A percentile compares a stretch with the other conserved stretches of the same genome.
phyloP scores from a whole-genome alignment of 2,113 vertebrate species.

The Corapipo altera region DNA sequence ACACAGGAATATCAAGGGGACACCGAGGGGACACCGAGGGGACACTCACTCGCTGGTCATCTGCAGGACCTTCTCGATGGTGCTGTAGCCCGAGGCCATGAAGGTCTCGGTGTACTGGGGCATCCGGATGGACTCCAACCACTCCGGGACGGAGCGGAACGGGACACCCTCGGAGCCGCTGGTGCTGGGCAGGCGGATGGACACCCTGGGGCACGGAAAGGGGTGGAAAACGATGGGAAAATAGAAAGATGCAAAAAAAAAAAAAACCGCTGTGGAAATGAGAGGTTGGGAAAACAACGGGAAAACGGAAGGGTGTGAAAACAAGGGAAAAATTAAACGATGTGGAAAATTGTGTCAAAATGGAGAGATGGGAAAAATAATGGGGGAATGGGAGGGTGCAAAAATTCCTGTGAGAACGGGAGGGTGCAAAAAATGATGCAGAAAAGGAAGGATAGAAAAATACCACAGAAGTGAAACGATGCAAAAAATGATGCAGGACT shows the following conservation, averaged over 20 bases:
- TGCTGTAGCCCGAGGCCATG: slow-evolving; percentile 81
- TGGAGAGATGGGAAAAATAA: too few relatives aligned
- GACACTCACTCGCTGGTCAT: slow-evolving; percentile 92
- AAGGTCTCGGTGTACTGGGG: slow-evolving; percentile 95
- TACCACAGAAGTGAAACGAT: too few relatives aligned
- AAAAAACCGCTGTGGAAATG: background rate
- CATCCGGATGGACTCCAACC: slow-evolving; percentile 98
- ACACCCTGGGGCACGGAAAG: slow-evolving; percentile 72
- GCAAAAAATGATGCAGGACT: background rate
- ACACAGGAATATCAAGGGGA: background rate
- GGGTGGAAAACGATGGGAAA: fast-evolving
- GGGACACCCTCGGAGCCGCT: slow-evolving; percentile 89
- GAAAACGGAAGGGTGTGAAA: background rate
- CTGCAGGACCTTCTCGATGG: slow-evolving; percentile 93
- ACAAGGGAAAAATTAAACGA: too few relatives aligned
- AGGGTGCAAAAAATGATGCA: too few relatives aligned
- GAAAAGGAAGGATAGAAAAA: too few relatives aligned
- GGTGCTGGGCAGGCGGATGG: slow-evolving; percentile 95
- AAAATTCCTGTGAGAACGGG: background rate
- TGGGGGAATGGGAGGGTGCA: background rate
- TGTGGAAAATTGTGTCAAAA: background rate
- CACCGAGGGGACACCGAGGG: background rate
- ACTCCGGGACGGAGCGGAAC: slow-evolving; percentile 89
- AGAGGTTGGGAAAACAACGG: background rate
- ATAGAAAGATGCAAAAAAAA: background rate